Evolutionary conservation across 2,888 invertebrate genomes (phyloP).

Genomic region (Poecilobothrus nobilitatus): DNA sequence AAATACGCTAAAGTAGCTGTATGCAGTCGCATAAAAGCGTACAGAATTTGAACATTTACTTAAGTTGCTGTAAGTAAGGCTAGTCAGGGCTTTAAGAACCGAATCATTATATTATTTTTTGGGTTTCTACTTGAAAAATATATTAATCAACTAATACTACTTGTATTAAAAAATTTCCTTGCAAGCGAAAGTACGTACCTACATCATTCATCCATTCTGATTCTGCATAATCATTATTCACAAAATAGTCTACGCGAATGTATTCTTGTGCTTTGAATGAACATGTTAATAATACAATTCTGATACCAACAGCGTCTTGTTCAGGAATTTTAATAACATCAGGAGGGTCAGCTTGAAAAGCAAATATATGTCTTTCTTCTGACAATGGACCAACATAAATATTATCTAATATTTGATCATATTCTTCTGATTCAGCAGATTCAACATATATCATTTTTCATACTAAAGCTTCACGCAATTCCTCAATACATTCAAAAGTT

Average conservation of each 20-base stretch:
- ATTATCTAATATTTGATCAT: conserved; percentile 94
- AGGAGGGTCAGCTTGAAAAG: conserved; percentile 82
- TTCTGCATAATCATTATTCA: conserved; percentile 94
- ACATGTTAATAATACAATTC: conserved; percentile 91
- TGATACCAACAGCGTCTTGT: conserved; percentile 95
- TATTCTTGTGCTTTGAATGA: conserved; percentile 90
- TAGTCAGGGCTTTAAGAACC: too few relatives aligned
- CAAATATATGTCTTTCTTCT: conserved; percentile 80
- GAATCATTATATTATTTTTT: too few relatives aligned
- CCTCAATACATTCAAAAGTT: conserved; percentile 97
- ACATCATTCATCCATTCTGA: conserved; percentile 83
- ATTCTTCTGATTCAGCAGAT: conserved; percentile 92
- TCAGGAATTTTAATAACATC: conserved; percentile 89
- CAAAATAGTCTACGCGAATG: conserved; percentile 96
- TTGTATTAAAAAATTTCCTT: too few relatives aligned
- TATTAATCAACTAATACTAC: too few relatives aligned
- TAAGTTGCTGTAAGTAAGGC: too few relatives aligned
- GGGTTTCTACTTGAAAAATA: too few relatives aligned
- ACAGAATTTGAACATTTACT: too few relatives aligned
- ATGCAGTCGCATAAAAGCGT: too few relatives aligned
- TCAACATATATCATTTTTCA: conserved; percentile 99
- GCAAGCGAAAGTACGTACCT: too few relatives aligned
- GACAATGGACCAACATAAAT: conserved; percentile 98
- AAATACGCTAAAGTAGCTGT: too few relatives aligned
- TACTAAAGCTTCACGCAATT: conserved; percentile 93